Percentiles rank a stretch among this genome's conserved stretches.
Conservation (phyloP, 2,888 invertebrate genomes). For the Thecocarcelia acutangulata region DNA sequence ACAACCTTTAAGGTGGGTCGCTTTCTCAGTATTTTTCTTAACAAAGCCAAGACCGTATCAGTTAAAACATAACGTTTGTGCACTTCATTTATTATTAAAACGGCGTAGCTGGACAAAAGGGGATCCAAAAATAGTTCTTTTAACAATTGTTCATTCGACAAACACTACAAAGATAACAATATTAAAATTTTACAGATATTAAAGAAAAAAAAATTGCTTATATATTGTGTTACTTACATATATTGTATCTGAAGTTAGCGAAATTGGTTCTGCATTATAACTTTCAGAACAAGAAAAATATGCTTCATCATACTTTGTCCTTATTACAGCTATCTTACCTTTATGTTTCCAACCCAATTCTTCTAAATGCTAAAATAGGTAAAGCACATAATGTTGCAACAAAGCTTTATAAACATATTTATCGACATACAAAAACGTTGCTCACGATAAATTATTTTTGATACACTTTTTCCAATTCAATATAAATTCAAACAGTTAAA, state of each 20-base stretch:
- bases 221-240: conserved; percentile 39
- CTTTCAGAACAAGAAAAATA: conserved; percentile 86
- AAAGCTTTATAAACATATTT: neutral
- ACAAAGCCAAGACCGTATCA: conserved; percentile 94
- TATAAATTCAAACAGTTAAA: neutral
- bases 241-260: conserved; percentile 8
- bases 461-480: too few species aligned
- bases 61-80: conserved; percentile 97
- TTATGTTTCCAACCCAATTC: conserved; percentile 92
- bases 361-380: conserved; percentile 87
- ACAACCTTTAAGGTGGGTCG: conserved; percentile 91
- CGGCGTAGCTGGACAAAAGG: conserved; percentile 92
- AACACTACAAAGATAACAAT: conserved; percentile 84
- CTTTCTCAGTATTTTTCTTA: conserved; percentile 95
- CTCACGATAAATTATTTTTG: too few species aligned
- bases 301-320: conserved; percentile 93
- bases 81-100: conserved; percentile 95
- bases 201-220: neutral
- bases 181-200: conserved; percentile 2
- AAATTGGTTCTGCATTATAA: conserved; percentile 91
- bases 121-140: conserved; percentile 98
- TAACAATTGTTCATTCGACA: conserved; percentile 97
- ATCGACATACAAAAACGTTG: too few species aligned
- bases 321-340: conserved; percentile 93
- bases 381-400: neutral